Evolutionary conservation across 2,113 vertebrate species (phyloP).

Genomic region (Pelecanus crispus): DNA sequence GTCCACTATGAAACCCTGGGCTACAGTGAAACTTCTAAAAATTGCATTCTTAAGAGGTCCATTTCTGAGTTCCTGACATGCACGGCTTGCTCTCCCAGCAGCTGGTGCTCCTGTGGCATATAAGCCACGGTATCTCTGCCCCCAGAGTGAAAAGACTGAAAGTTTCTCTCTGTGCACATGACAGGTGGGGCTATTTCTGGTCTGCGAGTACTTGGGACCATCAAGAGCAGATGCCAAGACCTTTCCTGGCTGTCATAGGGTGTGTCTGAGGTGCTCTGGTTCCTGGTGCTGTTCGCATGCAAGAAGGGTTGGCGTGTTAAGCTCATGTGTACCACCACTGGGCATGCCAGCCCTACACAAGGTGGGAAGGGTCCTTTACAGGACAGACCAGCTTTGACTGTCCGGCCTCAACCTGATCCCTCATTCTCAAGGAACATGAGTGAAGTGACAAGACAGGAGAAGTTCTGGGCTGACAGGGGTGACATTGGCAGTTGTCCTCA

Average conservation of each 20-base stretch:
- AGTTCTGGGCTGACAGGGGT: neutral
- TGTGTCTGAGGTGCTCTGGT: neutral
- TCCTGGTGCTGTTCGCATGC: neutral
- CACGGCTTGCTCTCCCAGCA: neutral
- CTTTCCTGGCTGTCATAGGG: neutral
- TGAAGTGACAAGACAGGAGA: neutral
- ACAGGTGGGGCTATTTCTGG: neutral
- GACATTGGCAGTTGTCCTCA: neutral
- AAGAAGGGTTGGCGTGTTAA: neutral
- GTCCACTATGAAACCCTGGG: neutral
- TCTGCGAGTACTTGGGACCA: neutral
- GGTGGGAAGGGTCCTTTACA: neutral
- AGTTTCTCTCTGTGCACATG: neutral
- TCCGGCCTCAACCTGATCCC: neutral
- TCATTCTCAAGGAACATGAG: neutral
- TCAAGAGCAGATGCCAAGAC: neutral
- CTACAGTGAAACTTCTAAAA: neutral
- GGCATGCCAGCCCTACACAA: neutral
- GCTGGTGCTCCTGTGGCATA: neutral
- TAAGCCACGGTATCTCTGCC: neutral
- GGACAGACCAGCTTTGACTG: neutral
- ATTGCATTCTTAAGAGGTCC: neutral
- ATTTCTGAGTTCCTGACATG: neutral
- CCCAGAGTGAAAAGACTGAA: neutral
- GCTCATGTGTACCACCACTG: rapidly evolving